Conservation (phyloP, 2,888 invertebrate species). For the Tiphia femorata region DNA sequence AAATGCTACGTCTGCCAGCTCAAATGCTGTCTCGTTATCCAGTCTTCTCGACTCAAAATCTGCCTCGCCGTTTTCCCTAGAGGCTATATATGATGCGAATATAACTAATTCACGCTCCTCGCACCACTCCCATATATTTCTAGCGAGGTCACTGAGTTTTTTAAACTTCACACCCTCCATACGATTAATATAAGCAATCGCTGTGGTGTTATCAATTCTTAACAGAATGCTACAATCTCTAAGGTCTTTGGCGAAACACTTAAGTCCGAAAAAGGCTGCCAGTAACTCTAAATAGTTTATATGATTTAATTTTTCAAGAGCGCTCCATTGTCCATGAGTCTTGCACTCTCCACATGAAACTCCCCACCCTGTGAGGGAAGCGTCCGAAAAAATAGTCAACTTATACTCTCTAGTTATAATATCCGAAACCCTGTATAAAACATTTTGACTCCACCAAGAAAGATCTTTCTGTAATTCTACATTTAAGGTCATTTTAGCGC, state of each 20-base stretch:
- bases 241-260: slow-evolving; percentile 5
- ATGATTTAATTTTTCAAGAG: neutral
- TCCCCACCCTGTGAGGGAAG: slow-evolving; percentile 12
- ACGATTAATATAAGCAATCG: slow-evolving; percentile 7
- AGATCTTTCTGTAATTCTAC: neutral
- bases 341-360: neutral
- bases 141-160: neutral
- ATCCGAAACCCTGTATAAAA: neutral
- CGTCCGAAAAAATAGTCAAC: slow-evolving; percentile 4
- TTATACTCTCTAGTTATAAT: neutral
- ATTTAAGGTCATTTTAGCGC: neutral
- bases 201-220: slow-evolving; percentile 13
- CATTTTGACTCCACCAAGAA: slow-evolving; percentile 4
- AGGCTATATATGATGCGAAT: slow-evolving; percentile 9
- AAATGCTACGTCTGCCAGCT: neutral
- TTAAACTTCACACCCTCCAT: slow-evolving; percentile 2
- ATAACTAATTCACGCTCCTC: slow-evolving; percentile 2
- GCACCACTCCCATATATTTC: slow-evolving; percentile 12
- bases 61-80: slow-evolving; percentile 1
- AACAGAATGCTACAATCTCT: slow-evolving; percentile 3
- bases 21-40: slow-evolving; percentile 7
- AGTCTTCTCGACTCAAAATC: slow-evolving; percentile 6
- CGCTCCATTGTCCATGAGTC: slow-evolving; percentile 8
- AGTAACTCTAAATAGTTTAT: slow-evolving; percentile 12
- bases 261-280: slow-evolving; percentile 3